Evolutionary conservation across 2,113 vertebrate species (phyloP), one percentile per base, ranked within the genome.

Genomic region (Pterocles gutturalis): DNA sequence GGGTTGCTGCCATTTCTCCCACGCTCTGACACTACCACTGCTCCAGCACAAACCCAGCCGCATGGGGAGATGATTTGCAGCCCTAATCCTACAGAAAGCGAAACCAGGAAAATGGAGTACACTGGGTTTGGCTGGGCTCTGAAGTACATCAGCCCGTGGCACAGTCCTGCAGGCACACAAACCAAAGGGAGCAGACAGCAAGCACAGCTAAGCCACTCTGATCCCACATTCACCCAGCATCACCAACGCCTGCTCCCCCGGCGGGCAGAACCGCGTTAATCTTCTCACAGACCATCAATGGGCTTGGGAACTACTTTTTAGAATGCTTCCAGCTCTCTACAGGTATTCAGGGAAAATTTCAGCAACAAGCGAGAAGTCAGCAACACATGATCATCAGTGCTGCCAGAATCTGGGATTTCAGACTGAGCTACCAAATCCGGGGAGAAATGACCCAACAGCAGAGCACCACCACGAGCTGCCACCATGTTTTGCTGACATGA

Each of bases 191-290:
- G 41, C 0, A 33, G 36, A 31, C 51, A 43, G 51, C 81, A 28
- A 43, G 58, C 58, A n/a, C 69, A 54, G 87, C 60, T 28, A 34
- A 46, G 11, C 22, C 34, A 17, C 6, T 2, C 16, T 10, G 45
- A 22, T 9, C 51, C 41, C 5, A 0, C 2, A 3, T 12, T 11
- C 46, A 17, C 18, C 8, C 43, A 33, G 7, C 34, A 10, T 7
- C 62, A 48, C 21, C 24, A 64, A 57, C 5, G 0, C 28, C 17
- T 0, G 0, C 9, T 73, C 41, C 45, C 54, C 0, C 0, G 55
- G 61, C n/a, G 65, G 10, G 1, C 55, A 46, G 55, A 80, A 18
- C 60, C 21, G 6, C 22, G 3, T 17, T 9, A 4, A 55, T 6
- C 79, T 10, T 70, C 48, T 57, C 45, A n/a, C 48, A 88, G 41